Evolutionary conservation across 2,113 vertebrate species (phyloP), one percentile per base, ranked within the genome.

Genomic region (Stigmatopora argus): DNA sequence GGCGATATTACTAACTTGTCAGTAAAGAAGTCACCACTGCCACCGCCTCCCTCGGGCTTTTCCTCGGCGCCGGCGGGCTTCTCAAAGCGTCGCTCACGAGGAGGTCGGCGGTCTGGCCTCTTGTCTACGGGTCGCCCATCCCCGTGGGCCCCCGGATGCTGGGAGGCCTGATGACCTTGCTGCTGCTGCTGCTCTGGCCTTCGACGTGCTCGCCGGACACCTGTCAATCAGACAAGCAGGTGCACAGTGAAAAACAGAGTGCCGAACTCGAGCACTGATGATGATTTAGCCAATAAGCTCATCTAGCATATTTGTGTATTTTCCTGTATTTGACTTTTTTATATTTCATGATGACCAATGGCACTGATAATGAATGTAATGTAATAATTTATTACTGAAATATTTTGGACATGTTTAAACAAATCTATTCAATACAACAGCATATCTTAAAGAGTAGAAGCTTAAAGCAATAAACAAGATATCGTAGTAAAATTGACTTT

Each of bases 161-260:
- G 91, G 55, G 85, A 64, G 7, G 83, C 88, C 8, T 87, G 70
- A 72, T 88, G 90, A 57, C 85, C 83, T 6, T 31, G 53, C 76
- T 86, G 94, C 69, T 98, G 95, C 76, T 86, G 94, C 69, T 98
- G 95, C 60, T 98, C 97, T 46, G 94, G 93, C 88, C 95, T 91
- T 65, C 97, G 90, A 86, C 95, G 95, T 85, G 98, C 93, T n/a
- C 94, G 92, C 69, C 94, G 94, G 89, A 98, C 94, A 74, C 94
- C 97, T 99, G 84, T 19, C 87, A 88, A 38, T 12, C 46, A 59
- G 62, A 66, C 7, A 18, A 67, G 11, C 9, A 61, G 14, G 64
- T 12, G 21, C 15, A 44, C 57, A 21, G 11, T 41, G 14, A 31
- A 31, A 31, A 31, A 31, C 26, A 31, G 26, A 9, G 38, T 41